Base-by-base conservation (phyloP, 2,797 vertebrate genomes). In the Siniperca scherzeri region DNA sequence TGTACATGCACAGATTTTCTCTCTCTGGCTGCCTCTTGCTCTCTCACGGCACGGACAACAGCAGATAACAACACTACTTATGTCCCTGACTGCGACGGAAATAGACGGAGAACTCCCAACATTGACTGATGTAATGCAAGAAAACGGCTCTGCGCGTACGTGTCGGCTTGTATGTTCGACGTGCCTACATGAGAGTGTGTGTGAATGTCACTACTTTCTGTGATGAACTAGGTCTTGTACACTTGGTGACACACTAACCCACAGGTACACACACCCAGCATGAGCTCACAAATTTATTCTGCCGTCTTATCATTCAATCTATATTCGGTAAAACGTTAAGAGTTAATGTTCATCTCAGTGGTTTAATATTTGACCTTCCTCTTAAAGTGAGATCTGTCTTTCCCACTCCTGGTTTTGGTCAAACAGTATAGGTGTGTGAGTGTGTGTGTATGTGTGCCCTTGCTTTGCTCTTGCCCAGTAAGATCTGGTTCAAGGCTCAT, bases 401-500 rank as follows among this genome's bases (percentile, higher is more conserved):
- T 71, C 27, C 50, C 56, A 46, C 33, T 65, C 85, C 17, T 86
- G 80, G 62, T 82, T 84, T 80, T 74, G 72, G 78, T 77, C 27
- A 82, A 80, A 83, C 55, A 48, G 14, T 67, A 56, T n/a, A 85
- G 46, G 77, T 74, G 46, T 68, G 65, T 76, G 73, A 77, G 68
- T 50, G 64, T 74, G 53, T 59, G 52, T 61, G 66, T 44, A 53
- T n/a, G 71, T 75, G 67, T 55, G 68, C 44, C 56, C 57, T 87
- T 79, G 78, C 75, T 88, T 82, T 83, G 76, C 83, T 88, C 69
- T 65, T 89, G 82, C 84, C 84, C 82, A 86, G 85, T 74, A 82
- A 79, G 76, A 88, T 91, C 86, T 87, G 90, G 88, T 94, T 95
- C 87, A 93, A 92, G 93, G 87, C 91, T 95, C 92, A 94, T 96